Percentiles rank a stretch among this genome's conserved stretches.
Conservation (phyloP, 2,888 invertebrate species). For the Melinopterus prodromus region DNA sequence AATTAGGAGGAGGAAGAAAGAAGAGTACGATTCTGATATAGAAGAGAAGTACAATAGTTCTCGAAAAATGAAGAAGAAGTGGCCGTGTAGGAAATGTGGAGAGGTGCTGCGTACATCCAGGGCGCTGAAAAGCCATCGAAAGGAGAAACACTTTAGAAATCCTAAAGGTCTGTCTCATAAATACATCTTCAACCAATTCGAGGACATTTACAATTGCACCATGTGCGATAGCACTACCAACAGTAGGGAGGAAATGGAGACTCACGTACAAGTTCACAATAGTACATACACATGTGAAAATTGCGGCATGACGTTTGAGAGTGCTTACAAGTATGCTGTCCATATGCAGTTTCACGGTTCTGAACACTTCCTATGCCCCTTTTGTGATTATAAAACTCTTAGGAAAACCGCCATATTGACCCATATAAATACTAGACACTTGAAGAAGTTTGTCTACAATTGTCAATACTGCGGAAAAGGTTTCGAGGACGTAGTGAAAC, state of each 20-base stretch:
- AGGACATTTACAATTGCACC: constrained; percentile 49
- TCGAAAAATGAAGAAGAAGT: constrained; percentile 57
- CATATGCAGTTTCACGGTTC: constrained; percentile 49
- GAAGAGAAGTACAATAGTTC: not conserved
- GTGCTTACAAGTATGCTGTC: constrained; percentile 52
- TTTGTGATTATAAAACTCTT: constrained; percentile 51
- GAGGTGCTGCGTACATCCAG: constrained; percentile 62
- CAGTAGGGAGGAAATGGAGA: constrained; percentile 47
- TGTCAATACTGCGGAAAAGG: constrained; percentile 63
- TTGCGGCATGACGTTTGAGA: constrained; percentile 52
- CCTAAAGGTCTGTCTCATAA: constrained; percentile 37
- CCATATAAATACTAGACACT: constrained; percentile 31
- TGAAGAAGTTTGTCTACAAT: constrained; percentile 20
- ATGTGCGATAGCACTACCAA: constrained; percentile 50
- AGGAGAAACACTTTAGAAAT: constrained; percentile 61
- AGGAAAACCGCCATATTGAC: constrained; percentile 51
- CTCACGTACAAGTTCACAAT: constrained; percentile 48
- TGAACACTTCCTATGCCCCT: constrained; percentile 52
- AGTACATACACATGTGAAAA: constrained; percentile 59
- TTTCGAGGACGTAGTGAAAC: constrained; percentile 64
- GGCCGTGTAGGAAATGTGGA: constrained; percentile 63
- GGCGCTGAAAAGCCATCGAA: constrained; percentile 62
- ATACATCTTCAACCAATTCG: constrained; percentile 45
- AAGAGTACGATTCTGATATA: not conserved
- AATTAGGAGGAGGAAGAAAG: not conserved